Base-by-base conservation (phyloP, 1,140 invertebrate genomes). In the Daktulosphaira vitifoliae region DNA sequence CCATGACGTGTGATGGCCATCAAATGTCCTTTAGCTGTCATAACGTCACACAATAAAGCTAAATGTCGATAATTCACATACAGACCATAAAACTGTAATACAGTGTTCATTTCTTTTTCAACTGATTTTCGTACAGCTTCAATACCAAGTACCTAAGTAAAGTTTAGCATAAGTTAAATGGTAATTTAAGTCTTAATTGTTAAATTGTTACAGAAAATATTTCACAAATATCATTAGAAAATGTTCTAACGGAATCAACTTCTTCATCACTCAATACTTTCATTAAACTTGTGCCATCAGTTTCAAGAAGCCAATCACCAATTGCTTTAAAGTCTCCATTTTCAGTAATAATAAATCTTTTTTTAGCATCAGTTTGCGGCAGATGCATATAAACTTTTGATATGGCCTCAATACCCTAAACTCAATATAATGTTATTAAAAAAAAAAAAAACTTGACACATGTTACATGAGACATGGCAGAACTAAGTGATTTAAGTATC, bases 1-100 rank as follows among this genome's bases (percentile, higher is more conserved):
- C 97, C 97, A 79, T 99, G 97, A 82, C 97, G 91, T 42, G 97
- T 99, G 72, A 99, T 99, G 68, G 97, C 96, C 97, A 99, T 99
- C 71, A 99, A 81, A 79, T 99, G 96, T 76, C 96, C 97, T 78
- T 99, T 99, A n/a, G 95, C 94, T 11, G 96, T 99, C 96, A 99
- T 99, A 0, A 99, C 95, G 76, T 99, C 97, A 80, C 97, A 99
- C 73, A 99, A 83, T 74, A 99, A 82, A 9, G 97, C 94, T 75
- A 99, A 82, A 80, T 99, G 97, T 25, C 97, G 88, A 75, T 99
- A 99, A 80, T 99, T 99, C 71, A 99, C 97, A 78, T 99, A 99
- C 25, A 98, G 85, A 73, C 97, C 97, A 72, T 99, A 98, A 79
- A 99, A 99, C 73, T 95, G 92, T 72, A 99, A 82, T 25, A 99